Percentiles rank a stretch among this genome's conserved stretches.
Evolutionary conservation across 2,888 invertebrate species (phyloP).

Genomic region (Megastigmus dorsalis): DNA sequence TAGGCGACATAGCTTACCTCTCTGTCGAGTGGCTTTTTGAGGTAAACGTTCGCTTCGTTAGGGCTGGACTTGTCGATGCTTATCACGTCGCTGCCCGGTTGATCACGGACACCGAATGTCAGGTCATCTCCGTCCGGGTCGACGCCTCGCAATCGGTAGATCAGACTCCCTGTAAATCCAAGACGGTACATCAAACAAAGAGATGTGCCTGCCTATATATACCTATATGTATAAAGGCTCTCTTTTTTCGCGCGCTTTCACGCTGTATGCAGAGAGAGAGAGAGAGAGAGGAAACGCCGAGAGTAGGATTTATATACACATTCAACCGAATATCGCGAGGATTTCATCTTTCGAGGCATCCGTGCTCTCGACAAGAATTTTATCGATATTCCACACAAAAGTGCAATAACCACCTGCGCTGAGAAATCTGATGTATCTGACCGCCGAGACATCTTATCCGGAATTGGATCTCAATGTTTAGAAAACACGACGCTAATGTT

Average conservation of each 20-base stretch:
- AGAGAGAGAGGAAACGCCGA: too few relatives aligned
- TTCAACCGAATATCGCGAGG: neutral
- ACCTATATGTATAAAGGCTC: too few relatives aligned
- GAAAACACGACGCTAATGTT: neutral
- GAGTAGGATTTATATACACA: too few relatives aligned
- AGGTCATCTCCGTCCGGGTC: slow-evolving; percentile 92
- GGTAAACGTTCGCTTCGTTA: slow-evolving; percentile 90
- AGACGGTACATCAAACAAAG: too few relatives aligned
- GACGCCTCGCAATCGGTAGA: slow-evolving; percentile 87
- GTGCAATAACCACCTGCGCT: slow-evolving; percentile 9
- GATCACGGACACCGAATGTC: slow-evolving; percentile 87
- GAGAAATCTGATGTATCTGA: slow-evolving; percentile 26
- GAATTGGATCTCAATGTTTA: neutral
- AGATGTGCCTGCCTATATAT: too few relatives aligned
- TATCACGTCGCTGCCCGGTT: slow-evolving; percentile 88
- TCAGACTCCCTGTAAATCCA: slow-evolving; percentile 82
- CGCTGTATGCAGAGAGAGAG: too few relatives aligned
- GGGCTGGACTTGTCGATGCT: slow-evolving; percentile 87
- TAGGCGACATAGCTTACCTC: slow-evolving; percentile 83
- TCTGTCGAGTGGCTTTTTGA: slow-evolving; percentile 92
- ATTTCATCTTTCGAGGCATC: slow-evolving; percentile 3
- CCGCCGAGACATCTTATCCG: neutral
- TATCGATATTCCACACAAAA: slow-evolving; percentile 1
- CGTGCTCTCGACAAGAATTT: neutral
- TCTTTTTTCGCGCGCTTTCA: neutral